Percentiles rank a stretch among this genome's conserved stretches.
Conservation (phyloP, 2,888 invertebrate genomes). For the Tinea pellionella region DNA sequence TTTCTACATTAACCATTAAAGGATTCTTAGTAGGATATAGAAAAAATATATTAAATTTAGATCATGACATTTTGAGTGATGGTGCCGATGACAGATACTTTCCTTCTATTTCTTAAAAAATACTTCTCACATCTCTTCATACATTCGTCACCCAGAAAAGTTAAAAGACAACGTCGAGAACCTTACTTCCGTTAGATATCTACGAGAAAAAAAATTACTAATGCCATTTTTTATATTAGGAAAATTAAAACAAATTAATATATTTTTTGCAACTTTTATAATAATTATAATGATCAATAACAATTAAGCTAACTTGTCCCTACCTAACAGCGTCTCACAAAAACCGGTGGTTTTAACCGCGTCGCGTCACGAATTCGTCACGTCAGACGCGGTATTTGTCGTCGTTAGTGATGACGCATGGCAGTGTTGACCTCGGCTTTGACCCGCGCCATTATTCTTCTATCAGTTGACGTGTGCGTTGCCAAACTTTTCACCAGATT, state of each 20-base stretch:
- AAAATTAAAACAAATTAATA: too few relatives aligned
- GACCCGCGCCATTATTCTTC: constrained; percentile 61
- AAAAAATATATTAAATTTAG: neutral
- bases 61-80: constrained; percentile 46
- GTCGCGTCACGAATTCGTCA: neutral
- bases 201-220: too few relatives aligned
- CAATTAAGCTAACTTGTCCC: neutral
- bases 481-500: neutral
- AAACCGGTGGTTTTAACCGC: neutral
- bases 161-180: neutral
- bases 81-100: constrained; percentile 56
- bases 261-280: too few relatives aligned
- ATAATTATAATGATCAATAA: neutral
- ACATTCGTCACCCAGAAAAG: neutral
- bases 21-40: neutral
- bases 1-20: too few relatives aligned
- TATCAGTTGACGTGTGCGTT: constrained; percentile 26
- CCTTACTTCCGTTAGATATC: neutral
- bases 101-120: constrained; percentile 52
- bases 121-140: neutral
- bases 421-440: constrained; percentile 50
- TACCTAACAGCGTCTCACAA: neutral
- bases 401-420: constrained; percentile 68
- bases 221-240: too few relatives aligned
- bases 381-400: constrained; percentile 51